phyloP scores from a whole-genome alignment of 2,113 vertebrate species.

The Ophthalmolycus amberensis region DNA sequence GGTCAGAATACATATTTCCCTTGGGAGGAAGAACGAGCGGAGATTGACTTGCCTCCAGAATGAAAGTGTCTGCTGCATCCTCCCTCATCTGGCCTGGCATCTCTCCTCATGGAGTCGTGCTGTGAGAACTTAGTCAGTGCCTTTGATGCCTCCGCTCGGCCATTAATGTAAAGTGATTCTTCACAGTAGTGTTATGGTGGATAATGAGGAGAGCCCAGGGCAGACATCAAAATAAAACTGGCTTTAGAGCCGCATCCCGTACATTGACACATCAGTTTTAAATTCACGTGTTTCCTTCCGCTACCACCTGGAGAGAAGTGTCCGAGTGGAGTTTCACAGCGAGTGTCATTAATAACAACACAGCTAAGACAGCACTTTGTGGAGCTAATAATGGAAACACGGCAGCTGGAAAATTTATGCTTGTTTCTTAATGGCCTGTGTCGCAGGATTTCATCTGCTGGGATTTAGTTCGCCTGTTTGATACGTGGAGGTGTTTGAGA shows the following conservation, averaged over 20 bases:
- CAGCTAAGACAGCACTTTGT: slow-evolving; percentile 32
- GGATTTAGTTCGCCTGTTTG: slow-evolving; percentile 30
- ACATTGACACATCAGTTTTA: slow-evolving; percentile 22
- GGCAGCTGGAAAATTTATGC: slow-evolving; percentile 36
- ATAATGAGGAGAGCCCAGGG: slow-evolving; percentile 54
- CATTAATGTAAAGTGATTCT: slow-evolving; percentile 61
- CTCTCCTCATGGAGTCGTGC: background rate
- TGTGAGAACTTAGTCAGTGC: slow-evolving; percentile 32
- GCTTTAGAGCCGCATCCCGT: slow-evolving; percentile 6
- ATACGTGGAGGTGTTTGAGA: slow-evolving; percentile 24
- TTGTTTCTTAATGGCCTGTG: slow-evolving; percentile 28
- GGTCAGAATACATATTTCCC: slow-evolving; percentile 53
- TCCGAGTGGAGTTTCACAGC: slow-evolving; percentile 41
- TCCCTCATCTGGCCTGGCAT: slow-evolving; percentile 51
- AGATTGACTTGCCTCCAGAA: slow-evolving; percentile 52
- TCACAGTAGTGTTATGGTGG: slow-evolving; percentile 41
- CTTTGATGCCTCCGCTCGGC: slow-evolving; percentile 58
- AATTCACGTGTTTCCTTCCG: slow-evolving; percentile 27
- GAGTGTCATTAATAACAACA: slow-evolving; percentile 29
- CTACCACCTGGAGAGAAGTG: slow-evolving; percentile 41
- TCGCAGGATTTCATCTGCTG: slow-evolving; percentile 28
- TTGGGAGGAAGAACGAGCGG: background rate
- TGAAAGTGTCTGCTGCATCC: slow-evolving; percentile 57
- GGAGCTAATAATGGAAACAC: slow-evolving; percentile 51
- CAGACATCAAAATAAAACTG: slow-evolving; percentile 47